A percentile compares a stretch with the other conserved stretches of the same genome.
These are phyloP conservation scores for Rhombomys opimus DNA, from an alignment of 2,113 vertebrate species.

Conservation along the genomic window DNA sequence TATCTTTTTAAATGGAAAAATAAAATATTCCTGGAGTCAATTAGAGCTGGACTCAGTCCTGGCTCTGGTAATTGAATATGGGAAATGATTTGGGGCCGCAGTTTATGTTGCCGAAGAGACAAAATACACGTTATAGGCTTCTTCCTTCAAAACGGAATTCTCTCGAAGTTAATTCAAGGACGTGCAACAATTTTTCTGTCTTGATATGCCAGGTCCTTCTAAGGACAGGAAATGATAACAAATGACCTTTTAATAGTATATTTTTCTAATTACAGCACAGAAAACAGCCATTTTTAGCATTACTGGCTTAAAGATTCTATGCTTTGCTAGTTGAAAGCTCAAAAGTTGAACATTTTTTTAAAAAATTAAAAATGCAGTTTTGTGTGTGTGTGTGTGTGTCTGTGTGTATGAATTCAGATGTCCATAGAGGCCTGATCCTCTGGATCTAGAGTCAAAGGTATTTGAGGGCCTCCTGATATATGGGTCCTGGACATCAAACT, in stretches of 20 bases:
- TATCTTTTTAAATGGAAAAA: conserved; percentile 75
- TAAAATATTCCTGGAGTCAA: conserved; percentile 78
- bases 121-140: conserved; percentile 3
- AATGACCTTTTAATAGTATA: neutral
- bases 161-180: conserved; percentile 56
- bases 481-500: neutral
- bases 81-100: conserved; percentile 66
- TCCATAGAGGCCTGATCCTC: neutral
- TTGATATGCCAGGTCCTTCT: neutral
- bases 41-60: conserved; percentile 78
- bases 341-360: neutral
- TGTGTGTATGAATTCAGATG: neutral
- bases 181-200: neutral
- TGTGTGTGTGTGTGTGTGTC: neutral
- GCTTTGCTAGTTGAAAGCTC: neutral
- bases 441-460: neutral
- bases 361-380: neutral
- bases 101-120: conserved; percentile 53
- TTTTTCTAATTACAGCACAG: conserved; percentile 21
- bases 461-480: neutral
- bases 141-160: conserved; percentile 47
- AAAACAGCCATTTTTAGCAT: neutral
- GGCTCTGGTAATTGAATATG: conserved; percentile 78
- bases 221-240: conserved; percentile 18
- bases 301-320: neutral